A percentile compares a stretch with the other conserved stretches of the same genome.
These are phyloP conservation scores for Spilarctia lutea DNA, from an alignment of 2,888 invertebrate species.

Conservation along the genomic window DNA sequence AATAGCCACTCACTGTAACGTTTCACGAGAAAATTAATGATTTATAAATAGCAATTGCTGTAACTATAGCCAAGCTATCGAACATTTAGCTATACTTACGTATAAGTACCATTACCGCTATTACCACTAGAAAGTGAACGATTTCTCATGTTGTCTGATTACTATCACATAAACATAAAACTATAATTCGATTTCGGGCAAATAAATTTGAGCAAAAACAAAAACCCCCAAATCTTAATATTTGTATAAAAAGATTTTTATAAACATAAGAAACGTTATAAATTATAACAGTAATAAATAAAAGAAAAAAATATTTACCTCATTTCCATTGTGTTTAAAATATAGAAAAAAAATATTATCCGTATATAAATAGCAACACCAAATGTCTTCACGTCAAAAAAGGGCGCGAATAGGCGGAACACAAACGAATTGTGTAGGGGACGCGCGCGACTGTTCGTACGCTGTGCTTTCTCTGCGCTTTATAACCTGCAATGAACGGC, in stretches of 20 bases:
- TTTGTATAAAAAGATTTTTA: background rate
- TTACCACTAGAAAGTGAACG: constrained; percentile 50
- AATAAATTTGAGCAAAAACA: background rate
- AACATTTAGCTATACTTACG: constrained; percentile 32
- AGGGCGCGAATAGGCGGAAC: constrained; percentile 67
- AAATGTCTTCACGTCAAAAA: constrained; percentile 64
- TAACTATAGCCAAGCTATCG: constrained; percentile 25
- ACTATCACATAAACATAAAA: constrained; percentile 40
- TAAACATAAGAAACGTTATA: background rate
- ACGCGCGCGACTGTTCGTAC: constrained; percentile 69
- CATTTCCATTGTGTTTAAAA: constrained; percentile 64
- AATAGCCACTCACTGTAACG: background rate
- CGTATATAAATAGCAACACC: constrained; percentile 67
- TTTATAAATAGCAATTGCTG: constrained; percentile 35
- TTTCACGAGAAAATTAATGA: constrained; percentile 35
- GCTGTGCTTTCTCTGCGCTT: constrained; percentile 82
- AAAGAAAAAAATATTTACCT: constrained; percentile 68
- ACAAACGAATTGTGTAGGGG: constrained; percentile 60
- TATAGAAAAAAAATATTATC: constrained; percentile 56
- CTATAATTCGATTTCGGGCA: constrained; percentile 2
- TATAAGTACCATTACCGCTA: constrained; percentile 25
- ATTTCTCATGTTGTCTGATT: constrained; percentile 48
- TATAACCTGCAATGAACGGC: constrained; percentile 73
- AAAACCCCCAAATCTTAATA: background rate
- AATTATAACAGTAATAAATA: background rate